Evolutionary conservation across 2,113 vertebrate genomes (phyloP), one percentile per base, ranked within the genome.

Genomic region (Protomyctophum bolini): DNA sequence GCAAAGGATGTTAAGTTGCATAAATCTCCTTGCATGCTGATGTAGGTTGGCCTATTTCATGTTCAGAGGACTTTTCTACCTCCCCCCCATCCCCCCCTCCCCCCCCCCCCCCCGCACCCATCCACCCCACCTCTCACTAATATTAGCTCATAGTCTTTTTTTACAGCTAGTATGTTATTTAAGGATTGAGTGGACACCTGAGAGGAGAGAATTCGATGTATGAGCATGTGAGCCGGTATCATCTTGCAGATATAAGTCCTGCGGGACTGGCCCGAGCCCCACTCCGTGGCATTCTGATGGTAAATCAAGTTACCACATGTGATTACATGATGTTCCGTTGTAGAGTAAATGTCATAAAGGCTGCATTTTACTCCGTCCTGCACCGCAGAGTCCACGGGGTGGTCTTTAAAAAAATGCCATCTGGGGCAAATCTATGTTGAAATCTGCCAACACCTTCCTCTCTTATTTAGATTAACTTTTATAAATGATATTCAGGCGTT

Each of bases 201-300:
- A 93, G 87, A 90, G 57, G 72, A 11, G 10, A 81, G 87, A 90
- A 92, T 88, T 81, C 87, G 70, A 70, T 29, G 81, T 68, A 87
- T 87, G 88, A 89, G 79, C 90, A 91, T 91, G 90, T 91, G 88
- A 88, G 81, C 79, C 2, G 3, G 84, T 84, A 84, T 93, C 90
- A 3, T 77, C 90, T 91, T 86, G 80, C 90, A 87, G 86, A 88
- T 81, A 77, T 70, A 52, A 59, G 68, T 83, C 80, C 79, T 74
- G 56, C 58, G 86, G 80, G 85, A 84, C 69, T n/a, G 58, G 68
- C 49, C 51, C 51, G 75, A 79, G 72, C 52, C 62, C 56, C 82
- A 47, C 62, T 21, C 62, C 21, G 12, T 83, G 81, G 86, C 83
- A 85, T 86, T 82, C 73, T 68, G 73, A 28, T 68, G 72, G 76